Evolutionary conservation across 2,888 invertebrate genomes (phyloP), one percentile per base, ranked within the genome.

Genomic region (Nephrotoma appendiculata): DNA sequence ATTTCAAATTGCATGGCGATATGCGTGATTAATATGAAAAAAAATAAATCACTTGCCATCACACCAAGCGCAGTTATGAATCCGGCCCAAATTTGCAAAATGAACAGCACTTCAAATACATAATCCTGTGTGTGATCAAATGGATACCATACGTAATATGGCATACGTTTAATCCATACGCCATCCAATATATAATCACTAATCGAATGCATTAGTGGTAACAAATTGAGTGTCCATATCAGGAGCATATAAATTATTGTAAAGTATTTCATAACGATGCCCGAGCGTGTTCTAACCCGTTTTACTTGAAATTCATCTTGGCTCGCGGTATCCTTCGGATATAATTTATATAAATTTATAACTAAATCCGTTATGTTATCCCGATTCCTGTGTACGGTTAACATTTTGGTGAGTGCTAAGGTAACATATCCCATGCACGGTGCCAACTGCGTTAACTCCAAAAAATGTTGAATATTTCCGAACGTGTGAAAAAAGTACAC

Each of bases 1-100:
- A 45, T 86, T 31, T 88, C 89, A 85, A 89, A 90, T 86, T 91
- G 91, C 91, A 91, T 91, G 7, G 90, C 89, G 12, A 91, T 87
- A 45, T 91, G 90, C 4, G 89, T 89, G 31, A 89, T 90, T 52
- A 89, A 87, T 0, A 89, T 89, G 85, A 89, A 90, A 87, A 91
- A 88, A 2, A 91, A 87, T 88, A 91, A 88, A 87, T 91, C 91
- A 42, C 89, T 89, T 4, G 90, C 89, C 86, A 91, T 87, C 43
- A 90, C 90, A 0, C 89, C 89, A 0, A 89, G 88, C 1, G 89
- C 88, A 41, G 90, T 89, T 0, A 89, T 88, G 87, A 90, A 90
- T 0, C 89, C 91, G 0, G 88, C 0, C 44, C 88, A 88, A 15
- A 87, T 48, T 86, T 87, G 87, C 48, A 87, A 87, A 31, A 87